Base-by-base conservation (phyloP, 2,797 vertebrate genomes). In the Lagorchestes hirsutus region DNA sequence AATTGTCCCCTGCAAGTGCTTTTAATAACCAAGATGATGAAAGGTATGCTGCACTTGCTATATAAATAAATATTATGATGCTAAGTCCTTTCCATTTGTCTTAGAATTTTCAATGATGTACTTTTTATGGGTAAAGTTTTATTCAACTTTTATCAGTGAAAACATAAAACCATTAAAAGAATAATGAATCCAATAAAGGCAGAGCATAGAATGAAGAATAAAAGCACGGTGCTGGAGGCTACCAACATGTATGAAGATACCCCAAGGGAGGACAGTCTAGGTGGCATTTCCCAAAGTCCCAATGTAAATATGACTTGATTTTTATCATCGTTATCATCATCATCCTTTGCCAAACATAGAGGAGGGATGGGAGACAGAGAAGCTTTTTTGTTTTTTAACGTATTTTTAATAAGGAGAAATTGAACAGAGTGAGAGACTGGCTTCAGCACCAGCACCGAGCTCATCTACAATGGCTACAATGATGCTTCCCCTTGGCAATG, bases 121-220 rank as follows among this genome's bases (percentile, higher is more conserved):
- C 94, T 96, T 97, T 97, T 97, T 96, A 96, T 96, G 92, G 95
- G 91, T 97, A 96, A 97, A 98, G 96, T 97, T 98, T 97, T 98
- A 97, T 97, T 98, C 94, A 97, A 91, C 95, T 97, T 95, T 97
- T 97, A 97, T 97, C 95, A 97, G 91, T 62, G 93, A 96, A 96
- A 97, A 93, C 93, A 96, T 97, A 97, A 97, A 98, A 95, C 95
- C 93, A 96, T 97, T 96, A 97, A 34, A 97, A 93, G 96, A 93
- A 57, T 97, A 96, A 96, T 97, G 95, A 98, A 98, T 96, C 95
- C 96, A 95, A 91, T 97, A 97, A 97, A 97, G 95, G 90, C 95
- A 93, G 93, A 93, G 95, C 95, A 92, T 62, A 57, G 90, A 92
- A 58, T 87, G 92, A 93, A 8, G 0, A 58, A 90, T 94, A 96